Base-by-base conservation (phyloP, 2,797 vertebrate genomes). In the Myiothlypis coronata region DNA sequence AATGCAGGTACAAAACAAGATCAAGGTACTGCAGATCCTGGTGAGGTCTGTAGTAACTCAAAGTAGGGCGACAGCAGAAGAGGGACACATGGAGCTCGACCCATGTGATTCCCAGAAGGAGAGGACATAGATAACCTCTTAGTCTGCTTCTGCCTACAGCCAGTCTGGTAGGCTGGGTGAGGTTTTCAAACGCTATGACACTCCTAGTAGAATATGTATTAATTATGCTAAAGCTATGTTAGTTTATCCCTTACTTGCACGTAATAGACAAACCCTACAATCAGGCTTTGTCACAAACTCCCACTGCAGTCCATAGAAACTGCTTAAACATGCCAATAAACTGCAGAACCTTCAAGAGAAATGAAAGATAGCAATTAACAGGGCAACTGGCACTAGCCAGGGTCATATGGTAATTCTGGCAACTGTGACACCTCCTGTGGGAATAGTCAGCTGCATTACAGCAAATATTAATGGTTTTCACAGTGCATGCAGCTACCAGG, bases 1-100 rank as follows among this genome's bases (percentile, higher is more conserved):
- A 79, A 75, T 3, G 13, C 5, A 32, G 23, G 21, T 52, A 46
- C 44, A 67, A 81, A 76, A n/a, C 12, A 67, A 76, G 49, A 70
- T 55, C 52, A 92, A 90, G 93, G 61, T 81, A 59, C 7, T 71
- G 60, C 76, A 80, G 34, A 50, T 63, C 44, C 50, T 30, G 35
- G 13, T 0, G 0, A 34, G 7, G 20, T 52, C 81, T 79, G 50
- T 50, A 50, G 50, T 47, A 69, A 75, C 27, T 37, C 3, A 1
- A 63, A 24, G 23, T 27, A 22, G 11, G 11, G 30, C 2, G 2
- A 28, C 18, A 37, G 78, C 11, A 80, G 39, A 32, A 87, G 23
- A 57, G 8, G 6, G 32, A 61, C 2, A 0, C 32, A 9, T 6
- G 16, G 30, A 76, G 8, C 30, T 55, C 30, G 76, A 90, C 22